A percentile compares a stretch with the other conserved stretches of the same genome.
phyloP scores from a whole-genome alignment of 1,140 invertebrate species.

The Macrostomum lignano region DNA sequence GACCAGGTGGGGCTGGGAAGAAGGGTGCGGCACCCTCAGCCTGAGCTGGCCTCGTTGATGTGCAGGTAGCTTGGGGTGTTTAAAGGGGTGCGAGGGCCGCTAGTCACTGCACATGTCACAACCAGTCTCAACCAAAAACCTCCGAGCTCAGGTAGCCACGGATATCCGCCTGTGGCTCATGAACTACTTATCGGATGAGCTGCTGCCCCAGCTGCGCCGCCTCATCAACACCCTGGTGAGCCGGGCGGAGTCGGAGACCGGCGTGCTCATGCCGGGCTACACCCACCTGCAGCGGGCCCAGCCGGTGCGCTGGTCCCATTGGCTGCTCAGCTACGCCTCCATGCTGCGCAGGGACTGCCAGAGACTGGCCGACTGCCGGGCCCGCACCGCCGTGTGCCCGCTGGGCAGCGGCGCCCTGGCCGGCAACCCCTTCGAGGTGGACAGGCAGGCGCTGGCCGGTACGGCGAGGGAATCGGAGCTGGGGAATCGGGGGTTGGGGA shows the following conservation, averaged over 20 bases:
- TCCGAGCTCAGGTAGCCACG: constrained; percentile 52
- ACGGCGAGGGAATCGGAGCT: constrained; percentile 11
- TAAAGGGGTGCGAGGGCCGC: too few relatives aligned
- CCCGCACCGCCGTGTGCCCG: constrained; percentile 35
- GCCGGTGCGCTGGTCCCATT: constrained; percentile 49
- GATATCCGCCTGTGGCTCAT: constrained; percentile 49
- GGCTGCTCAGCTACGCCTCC: constrained; percentile 40
- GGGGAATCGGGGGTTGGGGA: background rate
- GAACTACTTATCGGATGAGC: too few relatives aligned
- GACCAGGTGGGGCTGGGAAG: too few relatives aligned
- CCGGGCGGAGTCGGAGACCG: too few relatives aligned
- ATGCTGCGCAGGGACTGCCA: constrained; percentile 34
- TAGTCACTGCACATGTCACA: too few relatives aligned
- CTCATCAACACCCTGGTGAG: too few relatives aligned
- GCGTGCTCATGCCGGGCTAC: constrained; percentile 48
- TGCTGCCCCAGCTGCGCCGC: too few relatives aligned
- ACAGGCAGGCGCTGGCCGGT: constrained; percentile 35
- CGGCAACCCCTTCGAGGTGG: constrained; percentile 44
- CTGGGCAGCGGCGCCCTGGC: constrained; percentile 49
- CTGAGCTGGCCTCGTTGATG: too few relatives aligned
- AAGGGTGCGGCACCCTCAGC: too few relatives aligned
- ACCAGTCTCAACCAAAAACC: too few relatives aligned
- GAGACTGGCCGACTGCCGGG: constrained; percentile 30
- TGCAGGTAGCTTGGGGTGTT: too few relatives aligned
- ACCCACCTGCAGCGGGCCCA: constrained; percentile 55